Base-by-base conservation (phyloP, 2,797 vertebrate genomes). In the Pterois miles region DNA sequence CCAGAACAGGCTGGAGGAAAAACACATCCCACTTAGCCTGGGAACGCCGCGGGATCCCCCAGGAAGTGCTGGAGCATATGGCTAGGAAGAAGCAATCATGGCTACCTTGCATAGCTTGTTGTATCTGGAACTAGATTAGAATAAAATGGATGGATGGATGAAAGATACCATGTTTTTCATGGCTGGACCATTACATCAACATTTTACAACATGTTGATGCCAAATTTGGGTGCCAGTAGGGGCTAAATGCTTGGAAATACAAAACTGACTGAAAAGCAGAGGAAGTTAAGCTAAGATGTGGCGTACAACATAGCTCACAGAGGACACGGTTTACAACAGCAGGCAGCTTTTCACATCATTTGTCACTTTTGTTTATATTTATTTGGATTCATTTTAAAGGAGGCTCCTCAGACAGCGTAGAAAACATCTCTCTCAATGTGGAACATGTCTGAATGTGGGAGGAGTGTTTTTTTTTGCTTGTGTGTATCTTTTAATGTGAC, bases 401-500 rank as follows among this genome's bases (percentile, higher is more conserved):
- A 54, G 68, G 46, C 63, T 33, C 84, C 58, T 80, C 58, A 58
- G 53, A 25, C 66, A n/a, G 59, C 81, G 74, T 80, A 64, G 63
- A 85, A 87, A 83, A 65, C 34, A 38, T 46, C 43, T 46, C 43
- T 84, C 33, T 73, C 14, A 43, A 22, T 64, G 34, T 64, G 67
- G 64, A 83, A 81, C 81, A 83, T 72, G 65, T 48, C 52, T 62
- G 52, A 66, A 36, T 78, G 78, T 78, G 43, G 62, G 81, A 69
- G 71, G 22, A 13, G 38, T 65, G 22, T 59, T 71, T 62, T 22
- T 71, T 36, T 81, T 63, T 74, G 64, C 66, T 52, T 67, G 79
- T 75, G 58, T 68, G 76, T 63, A 67, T 82, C 66, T 79, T 78
- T 86, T 31, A 80, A 66, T 80, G 78, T 74, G 69, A 89, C 78